A percentile compares a stretch with the other conserved stretches of the same genome.
phyloP scores from a whole-genome alignment of 2,113 vertebrate genomes.

The Elephantulus edwardii region DNA sequence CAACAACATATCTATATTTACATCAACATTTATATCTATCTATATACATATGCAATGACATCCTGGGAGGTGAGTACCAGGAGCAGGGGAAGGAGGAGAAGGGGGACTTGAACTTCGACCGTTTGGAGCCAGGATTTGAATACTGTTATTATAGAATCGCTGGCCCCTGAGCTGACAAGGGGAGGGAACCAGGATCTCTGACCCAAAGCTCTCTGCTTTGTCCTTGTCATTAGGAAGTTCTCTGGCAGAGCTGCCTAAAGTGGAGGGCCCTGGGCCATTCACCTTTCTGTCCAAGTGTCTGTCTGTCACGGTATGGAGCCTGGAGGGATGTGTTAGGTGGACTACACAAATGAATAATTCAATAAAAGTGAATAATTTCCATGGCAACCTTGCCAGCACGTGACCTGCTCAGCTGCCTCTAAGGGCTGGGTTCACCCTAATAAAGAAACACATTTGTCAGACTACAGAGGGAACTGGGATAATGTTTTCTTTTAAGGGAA shows the following conservation, averaged over 20 bases:
- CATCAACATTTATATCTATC: not conserved
- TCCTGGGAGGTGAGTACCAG: not conserved
- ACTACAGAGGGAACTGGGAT: not conserved
- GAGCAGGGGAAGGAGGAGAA: not conserved
- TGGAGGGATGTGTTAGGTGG: not conserved
- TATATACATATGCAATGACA: not conserved
- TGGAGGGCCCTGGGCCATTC: not conserved
- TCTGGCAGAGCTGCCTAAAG: not conserved
- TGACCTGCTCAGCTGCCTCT: slow-evolving; percentile 28
- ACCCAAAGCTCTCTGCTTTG: not conserved
- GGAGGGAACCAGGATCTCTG: not conserved
- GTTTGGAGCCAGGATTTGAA: not conserved
- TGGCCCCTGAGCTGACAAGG: not conserved
- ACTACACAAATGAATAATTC: slow-evolving; percentile 66
- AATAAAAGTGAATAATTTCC: slow-evolving; percentile 70
- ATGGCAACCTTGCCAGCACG: slow-evolving; percentile 65
- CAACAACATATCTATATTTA: too few species aligned
- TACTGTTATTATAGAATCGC: accelerated
- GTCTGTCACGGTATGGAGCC: not conserved
- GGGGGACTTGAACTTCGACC: not conserved
- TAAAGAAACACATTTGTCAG: slow-evolving; percentile 63
- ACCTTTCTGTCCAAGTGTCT: slow-evolving; percentile 29
- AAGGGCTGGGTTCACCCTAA: slow-evolving; percentile 37
- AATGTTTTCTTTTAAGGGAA: slow-evolving; percentile 35
- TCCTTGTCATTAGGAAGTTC: not conserved